Conservation (phyloP, 2,797 vertebrate genomes). For the Chelmon rostratus region DNA sequence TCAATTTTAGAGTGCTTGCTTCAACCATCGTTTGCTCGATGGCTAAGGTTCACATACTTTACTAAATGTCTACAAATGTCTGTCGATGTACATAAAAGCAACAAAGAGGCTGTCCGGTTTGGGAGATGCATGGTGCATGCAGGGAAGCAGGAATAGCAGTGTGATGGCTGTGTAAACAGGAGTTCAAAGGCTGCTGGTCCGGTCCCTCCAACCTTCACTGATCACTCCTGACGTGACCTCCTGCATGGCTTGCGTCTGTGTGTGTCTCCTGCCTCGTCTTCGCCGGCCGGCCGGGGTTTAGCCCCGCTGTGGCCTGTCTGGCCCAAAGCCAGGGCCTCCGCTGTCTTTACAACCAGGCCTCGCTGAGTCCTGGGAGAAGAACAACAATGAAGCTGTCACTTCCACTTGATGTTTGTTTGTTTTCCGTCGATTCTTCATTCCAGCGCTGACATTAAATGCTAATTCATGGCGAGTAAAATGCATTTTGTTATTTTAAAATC, state of each 20-base stretch:
- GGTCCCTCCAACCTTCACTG: slow-evolving; percentile 65
- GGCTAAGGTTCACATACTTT: neutral
- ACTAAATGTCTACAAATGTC: neutral
- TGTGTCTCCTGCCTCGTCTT: slow-evolving; percentile 68
- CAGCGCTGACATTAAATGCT: slow-evolving; percentile 21
- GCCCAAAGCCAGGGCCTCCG: slow-evolving; percentile 55
- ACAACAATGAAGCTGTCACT: slow-evolving; percentile 50
- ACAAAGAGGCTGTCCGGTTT: neutral
- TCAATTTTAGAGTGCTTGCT: too few relatives aligned
- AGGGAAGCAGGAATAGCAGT: slow-evolving; percentile 19
- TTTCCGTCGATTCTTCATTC: slow-evolving; percentile 27
- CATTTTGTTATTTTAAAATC: slow-evolving; percentile 17
- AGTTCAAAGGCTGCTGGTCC: slow-evolving; percentile 66
- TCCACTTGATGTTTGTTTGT: slow-evolving; percentile 41
- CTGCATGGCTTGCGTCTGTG: slow-evolving; percentile 69
- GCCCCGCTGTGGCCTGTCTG: slow-evolving; percentile 68
- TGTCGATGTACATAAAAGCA: neutral
- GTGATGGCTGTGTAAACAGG: slow-evolving; percentile 44
- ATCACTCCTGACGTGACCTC: slow-evolving; percentile 74
- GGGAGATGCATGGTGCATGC: neutral
- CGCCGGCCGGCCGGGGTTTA: slow-evolving; percentile 48
- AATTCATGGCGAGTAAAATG: slow-evolving; percentile 2
- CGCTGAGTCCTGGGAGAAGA: slow-evolving; percentile 19
- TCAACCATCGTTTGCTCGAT: too few relatives aligned
- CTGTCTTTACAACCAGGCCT: slow-evolving; percentile 52